Percentiles rank a stretch among this genome's conserved stretches.
Evolutionary conservation across 2,888 invertebrate species (phyloP).

Genomic region (Agonopterix heracliana): DNA sequence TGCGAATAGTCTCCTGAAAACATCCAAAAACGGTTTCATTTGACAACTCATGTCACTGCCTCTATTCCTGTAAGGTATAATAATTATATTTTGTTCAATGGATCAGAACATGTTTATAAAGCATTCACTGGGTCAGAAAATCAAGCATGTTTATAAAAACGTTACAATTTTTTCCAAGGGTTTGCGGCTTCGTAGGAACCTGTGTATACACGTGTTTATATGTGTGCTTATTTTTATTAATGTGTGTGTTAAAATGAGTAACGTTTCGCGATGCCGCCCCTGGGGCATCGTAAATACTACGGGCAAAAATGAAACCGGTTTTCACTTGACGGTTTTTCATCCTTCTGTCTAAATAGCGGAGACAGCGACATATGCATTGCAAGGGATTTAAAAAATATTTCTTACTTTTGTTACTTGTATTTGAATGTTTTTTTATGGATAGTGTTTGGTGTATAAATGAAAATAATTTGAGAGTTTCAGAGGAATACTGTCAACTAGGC

Average conservation of each 20-base stretch:
- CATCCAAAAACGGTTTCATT: no score
- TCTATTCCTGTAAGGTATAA: no score
- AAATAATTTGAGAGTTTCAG: no score
- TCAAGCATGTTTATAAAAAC: conserved; percentile 12
- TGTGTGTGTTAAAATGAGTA: conserved; percentile 28
- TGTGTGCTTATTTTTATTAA: conserved; percentile 6
- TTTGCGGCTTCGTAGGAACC: not conserved
- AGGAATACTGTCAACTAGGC: no score
- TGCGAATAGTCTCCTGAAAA: no score
- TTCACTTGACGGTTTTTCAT: conserved; percentile 32
- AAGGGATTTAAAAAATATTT: no score
- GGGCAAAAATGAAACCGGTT: conserved; percentile 42
- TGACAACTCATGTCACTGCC: no score
- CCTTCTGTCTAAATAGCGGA: conserved; percentile 13
- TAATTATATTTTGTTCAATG: conserved; percentile 6
- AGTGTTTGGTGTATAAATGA: no score
- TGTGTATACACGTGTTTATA: not conserved
- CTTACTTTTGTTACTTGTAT: no score
- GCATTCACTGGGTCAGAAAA: conserved; percentile 6
- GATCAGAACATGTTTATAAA: no score
- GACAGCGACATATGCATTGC: not conserved
- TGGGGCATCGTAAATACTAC: conserved; percentile 34
- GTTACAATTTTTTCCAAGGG: conserved; percentile 15
- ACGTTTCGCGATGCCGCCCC: conserved; percentile 29
- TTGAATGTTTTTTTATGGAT: no score